phyloP scores from a whole-genome alignment of 2,113 vertebrate species.

The Cebus imitator region DNA sequence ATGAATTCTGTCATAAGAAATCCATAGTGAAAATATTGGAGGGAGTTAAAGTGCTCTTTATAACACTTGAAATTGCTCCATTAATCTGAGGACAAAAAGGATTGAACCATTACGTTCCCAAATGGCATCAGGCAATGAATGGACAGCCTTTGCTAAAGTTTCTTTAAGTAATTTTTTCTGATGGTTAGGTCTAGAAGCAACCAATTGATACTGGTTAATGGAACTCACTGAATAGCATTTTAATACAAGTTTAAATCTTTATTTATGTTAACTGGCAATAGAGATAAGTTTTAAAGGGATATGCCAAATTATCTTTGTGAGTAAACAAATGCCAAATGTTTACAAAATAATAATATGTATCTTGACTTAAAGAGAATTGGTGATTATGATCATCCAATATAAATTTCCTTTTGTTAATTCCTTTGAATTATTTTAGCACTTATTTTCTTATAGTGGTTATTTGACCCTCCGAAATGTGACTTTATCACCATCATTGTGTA shows the following conservation, averaged over 20 bases:
- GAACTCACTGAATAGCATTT: constrained; percentile 76
- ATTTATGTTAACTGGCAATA: constrained; percentile 75
- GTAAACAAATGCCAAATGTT: not conserved
- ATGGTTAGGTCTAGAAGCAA: constrained; percentile 73
- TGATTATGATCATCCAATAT: not conserved
- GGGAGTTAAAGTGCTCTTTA: constrained; percentile 80
- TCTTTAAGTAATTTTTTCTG: constrained; percentile 57
- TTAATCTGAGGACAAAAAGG: constrained; percentile 82
- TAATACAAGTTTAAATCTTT: constrained; percentile 80
- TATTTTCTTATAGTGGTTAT: not conserved
- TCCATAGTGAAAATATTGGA: constrained; percentile 82
- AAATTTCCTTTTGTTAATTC: not conserved
- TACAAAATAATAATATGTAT: not conserved
- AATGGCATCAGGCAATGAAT: constrained; percentile 67
- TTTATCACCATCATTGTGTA: not conserved
- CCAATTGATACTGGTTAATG: constrained; percentile 77
- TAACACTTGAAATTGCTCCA: constrained; percentile 78
- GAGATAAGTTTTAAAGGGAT: constrained; percentile 73
- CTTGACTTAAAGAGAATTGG: not conserved
- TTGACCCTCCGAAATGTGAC: not conserved
- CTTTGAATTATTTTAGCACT: not conserved
- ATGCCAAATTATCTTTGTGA: constrained; percentile 54
- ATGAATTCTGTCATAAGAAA: constrained; percentile 81
- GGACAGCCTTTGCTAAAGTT: constrained; percentile 59
- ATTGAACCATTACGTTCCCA: constrained; percentile 77